Evolutionary conservation across 2,888 invertebrate species (phyloP).

Genomic region (Agrochola macilenta): DNA sequence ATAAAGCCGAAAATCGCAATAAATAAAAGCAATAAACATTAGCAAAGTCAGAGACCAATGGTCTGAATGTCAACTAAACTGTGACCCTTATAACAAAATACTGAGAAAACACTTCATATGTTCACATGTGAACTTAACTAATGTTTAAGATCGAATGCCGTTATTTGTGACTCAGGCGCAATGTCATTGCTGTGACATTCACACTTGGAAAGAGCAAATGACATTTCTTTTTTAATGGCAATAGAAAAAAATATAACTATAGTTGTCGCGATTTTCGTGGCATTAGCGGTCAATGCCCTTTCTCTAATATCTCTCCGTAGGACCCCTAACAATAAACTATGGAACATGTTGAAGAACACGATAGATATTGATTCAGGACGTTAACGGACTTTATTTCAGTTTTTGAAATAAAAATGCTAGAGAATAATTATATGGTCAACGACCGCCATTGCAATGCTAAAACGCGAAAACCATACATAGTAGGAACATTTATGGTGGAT

Average conservation of each 20-base stretch:
- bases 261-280: background rate
- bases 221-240: background rate
- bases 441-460: too few relatives aligned
- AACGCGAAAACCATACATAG: background rate
- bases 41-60: conserved; percentile 10
- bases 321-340: too few relatives aligned
- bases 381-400: background rate
- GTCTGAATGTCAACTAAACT: conserved; percentile 18
- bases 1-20: conserved; percentile 36
- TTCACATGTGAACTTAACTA: conserved; percentile 45
- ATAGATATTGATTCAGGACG: too few relatives aligned
- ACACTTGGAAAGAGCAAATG: background rate
- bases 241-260: background rate
- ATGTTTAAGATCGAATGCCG: conserved; percentile 36
- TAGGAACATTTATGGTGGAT: background rate
- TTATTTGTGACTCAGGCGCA: conserved; percentile 41
- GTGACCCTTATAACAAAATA: conserved; percentile 45
- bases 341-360: too few relatives aligned
- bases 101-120: conserved; percentile 32
- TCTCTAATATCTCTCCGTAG: background rate
- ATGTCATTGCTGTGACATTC: conserved; percentile 19
- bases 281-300: background rate
- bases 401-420: background rate
- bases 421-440: background rate
- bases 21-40: conserved; percentile 28